Conservation (phyloP, 2,113 vertebrate genomes). For the Seriola quinqueradiata region DNA sequence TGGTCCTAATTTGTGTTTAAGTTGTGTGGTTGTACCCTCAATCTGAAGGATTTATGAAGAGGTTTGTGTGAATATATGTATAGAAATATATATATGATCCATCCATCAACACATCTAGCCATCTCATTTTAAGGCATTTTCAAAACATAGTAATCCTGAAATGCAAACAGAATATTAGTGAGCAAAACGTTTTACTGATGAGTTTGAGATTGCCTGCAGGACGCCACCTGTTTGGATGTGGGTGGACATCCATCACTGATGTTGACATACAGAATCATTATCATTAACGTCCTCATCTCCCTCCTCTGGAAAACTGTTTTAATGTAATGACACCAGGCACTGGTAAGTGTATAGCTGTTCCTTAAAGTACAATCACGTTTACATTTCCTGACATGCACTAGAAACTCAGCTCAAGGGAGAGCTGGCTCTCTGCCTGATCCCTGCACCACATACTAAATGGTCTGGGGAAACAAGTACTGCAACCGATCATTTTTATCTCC, state of each 20-base stretch:
- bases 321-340: constrained; percentile 4
- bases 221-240: constrained; percentile 59
- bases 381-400: constrained; percentile 14
- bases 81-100: no score
- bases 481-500: neutral
- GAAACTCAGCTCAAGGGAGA: constrained; percentile 13
- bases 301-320: constrained; percentile 19
- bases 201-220: constrained; percentile 41
- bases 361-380: constrained; percentile 31
- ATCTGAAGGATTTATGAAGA: constrained; percentile 7
- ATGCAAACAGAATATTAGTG: constrained; percentile 31
- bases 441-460: constrained; percentile 4
- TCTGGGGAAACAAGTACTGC: constrained; percentile 20
- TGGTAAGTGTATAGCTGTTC: neutral
- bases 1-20: neutral
- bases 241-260: constrained; percentile 48
- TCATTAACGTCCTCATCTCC: constrained; percentile 24
- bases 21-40: neutral
- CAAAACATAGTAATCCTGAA: neutral
- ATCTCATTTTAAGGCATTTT: neutral
- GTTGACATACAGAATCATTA: constrained; percentile 44
- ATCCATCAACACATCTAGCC: neutral
- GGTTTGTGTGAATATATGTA: constrained; percentile 1
- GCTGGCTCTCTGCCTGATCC: constrained; percentile 14
- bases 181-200: constrained; percentile 35